phyloP scores from a whole-genome alignment of 2,113 vertebrate genomes.

The Neopipo cinnamomea region DNA sequence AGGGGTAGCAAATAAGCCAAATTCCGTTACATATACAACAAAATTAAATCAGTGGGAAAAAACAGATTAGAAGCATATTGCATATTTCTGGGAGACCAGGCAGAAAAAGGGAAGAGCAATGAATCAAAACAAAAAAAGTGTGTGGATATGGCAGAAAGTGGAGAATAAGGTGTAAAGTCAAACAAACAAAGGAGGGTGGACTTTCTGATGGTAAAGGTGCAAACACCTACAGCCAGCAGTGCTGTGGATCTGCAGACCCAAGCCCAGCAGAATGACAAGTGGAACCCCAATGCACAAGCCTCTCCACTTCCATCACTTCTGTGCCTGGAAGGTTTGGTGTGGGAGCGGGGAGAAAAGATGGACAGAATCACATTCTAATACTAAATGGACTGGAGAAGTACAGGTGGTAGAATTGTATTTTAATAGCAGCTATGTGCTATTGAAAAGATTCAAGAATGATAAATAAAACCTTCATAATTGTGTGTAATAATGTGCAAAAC shows the following conservation, averaged over 20 bases:
- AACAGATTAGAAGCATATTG: neutral
- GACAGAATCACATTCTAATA: neutral
- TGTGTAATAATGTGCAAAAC: neutral
- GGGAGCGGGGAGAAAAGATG: neutral
- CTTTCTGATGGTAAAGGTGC: neutral
- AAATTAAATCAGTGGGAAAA: neutral
- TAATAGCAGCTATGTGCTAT: neutral
- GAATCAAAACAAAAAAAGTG: neutral
- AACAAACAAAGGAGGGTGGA: neutral
- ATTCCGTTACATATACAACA: neutral
- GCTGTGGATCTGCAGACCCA: neutral
- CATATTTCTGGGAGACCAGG: rapidly evolving
- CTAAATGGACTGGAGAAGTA: neutral
- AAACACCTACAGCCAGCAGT: neutral
- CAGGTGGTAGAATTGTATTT: neutral
- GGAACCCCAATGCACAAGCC: neutral
- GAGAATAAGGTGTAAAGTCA: neutral
- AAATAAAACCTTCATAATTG: neutral
- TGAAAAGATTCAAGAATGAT: neutral
- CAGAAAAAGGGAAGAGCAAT: neutral
- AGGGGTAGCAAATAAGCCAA: neutral
- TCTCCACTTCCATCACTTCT: neutral
- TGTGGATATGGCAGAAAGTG: neutral
- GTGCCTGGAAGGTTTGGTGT: neutral
- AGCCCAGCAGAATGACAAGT: rapidly evolving